phyloP scores from a whole-genome alignment of 2,888 invertebrate species.

The Cheiracanthium punctorium region DNA sequence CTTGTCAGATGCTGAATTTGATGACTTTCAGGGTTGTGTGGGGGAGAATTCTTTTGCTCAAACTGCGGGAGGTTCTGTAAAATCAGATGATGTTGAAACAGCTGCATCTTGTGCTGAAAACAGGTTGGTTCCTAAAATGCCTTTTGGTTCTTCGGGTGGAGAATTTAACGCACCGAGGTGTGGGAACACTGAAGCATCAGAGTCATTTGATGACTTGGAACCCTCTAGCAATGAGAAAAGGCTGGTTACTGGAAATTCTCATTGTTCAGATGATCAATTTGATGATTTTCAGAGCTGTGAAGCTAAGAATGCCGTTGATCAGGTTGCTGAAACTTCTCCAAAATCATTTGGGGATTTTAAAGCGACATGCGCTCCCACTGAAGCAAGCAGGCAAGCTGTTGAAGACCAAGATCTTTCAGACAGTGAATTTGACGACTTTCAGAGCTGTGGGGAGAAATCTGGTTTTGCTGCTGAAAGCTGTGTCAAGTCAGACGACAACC shows the following conservation, averaged over 20 bases:
- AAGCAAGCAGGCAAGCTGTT: neutral
- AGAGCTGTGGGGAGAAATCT: neutral
- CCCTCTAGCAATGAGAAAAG: no score
- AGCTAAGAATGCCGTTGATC: neutral
- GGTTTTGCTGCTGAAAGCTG: neutral
- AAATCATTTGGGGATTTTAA: neutral
- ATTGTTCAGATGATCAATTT: conserved; percentile 20
- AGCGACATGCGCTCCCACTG: neutral
- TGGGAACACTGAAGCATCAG: no score
- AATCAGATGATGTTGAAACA: conserved; percentile 29
- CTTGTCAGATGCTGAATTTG: conserved; percentile 16
- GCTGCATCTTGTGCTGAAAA: conserved; percentile 47
- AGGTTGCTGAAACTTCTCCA: neutral
- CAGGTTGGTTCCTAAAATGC: neutral
- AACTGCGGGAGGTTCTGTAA: neutral
- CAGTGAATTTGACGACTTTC: conserved; percentile 30
- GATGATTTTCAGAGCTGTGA: conserved; percentile 20
- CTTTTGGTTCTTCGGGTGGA: neutral
- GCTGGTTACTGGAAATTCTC: no score
- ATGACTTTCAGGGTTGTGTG: conserved; percentile 6
- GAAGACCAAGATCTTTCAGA: neutral
- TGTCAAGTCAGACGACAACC: neutral
- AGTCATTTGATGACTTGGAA: no score
- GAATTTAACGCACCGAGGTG: no score
- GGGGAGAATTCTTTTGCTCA: neutral